Percentiles rank a stretch among this genome's conserved stretches.
These are phyloP conservation scores for Vulpes lagopus DNA, from an alignment of 2,113 vertebrate genomes.

Conservation along the genomic window DNA sequence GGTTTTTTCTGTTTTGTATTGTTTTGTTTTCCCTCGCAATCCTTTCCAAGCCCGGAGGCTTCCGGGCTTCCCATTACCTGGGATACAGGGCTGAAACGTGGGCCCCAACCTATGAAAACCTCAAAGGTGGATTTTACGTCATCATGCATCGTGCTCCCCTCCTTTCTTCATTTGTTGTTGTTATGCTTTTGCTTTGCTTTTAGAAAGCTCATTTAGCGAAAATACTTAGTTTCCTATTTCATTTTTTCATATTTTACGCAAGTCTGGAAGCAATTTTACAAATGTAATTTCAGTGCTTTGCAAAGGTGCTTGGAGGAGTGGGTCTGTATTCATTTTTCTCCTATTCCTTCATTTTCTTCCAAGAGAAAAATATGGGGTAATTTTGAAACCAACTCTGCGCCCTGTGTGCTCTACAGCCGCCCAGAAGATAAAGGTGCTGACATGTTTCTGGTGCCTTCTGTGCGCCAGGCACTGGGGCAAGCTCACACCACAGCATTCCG, in stretches of 20 bases:
- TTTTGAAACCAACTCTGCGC: neutral
- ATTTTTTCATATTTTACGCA: slow-evolving; percentile 50
- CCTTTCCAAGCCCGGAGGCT: slow-evolving; percentile 60
- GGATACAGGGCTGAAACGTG: slow-evolving; percentile 37
- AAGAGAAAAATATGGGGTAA: slow-evolving; percentile 27
- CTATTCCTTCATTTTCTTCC: slow-evolving; percentile 54
- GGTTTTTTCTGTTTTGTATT: slow-evolving; percentile 28
- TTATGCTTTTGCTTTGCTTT: slow-evolving; percentile 63
- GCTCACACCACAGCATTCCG: neutral
- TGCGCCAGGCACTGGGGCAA: neutral
- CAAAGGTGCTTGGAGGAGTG: slow-evolving; percentile 61
- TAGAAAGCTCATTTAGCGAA: slow-evolving; percentile 76
- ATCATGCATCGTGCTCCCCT: neutral
- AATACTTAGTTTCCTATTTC: slow-evolving; percentile 69
- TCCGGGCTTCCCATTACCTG: slow-evolving; percentile 34
- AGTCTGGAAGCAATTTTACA: slow-evolving; percentile 73
- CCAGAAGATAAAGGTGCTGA: neutral
- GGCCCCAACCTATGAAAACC: slow-evolving; percentile 54
- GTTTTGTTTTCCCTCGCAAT: neutral
- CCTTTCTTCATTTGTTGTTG: neutral
- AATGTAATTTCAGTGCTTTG: slow-evolving; percentile 75
- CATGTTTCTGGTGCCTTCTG: neutral
- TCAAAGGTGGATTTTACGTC: slow-evolving; percentile 65
- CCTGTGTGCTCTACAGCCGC: neutral
- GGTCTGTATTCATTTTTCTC: neutral